Evolutionary conservation across 2,797 vertebrate species (phyloP), one percentile per base, ranked within the genome.

Genomic region (Menidia menidia): DNA sequence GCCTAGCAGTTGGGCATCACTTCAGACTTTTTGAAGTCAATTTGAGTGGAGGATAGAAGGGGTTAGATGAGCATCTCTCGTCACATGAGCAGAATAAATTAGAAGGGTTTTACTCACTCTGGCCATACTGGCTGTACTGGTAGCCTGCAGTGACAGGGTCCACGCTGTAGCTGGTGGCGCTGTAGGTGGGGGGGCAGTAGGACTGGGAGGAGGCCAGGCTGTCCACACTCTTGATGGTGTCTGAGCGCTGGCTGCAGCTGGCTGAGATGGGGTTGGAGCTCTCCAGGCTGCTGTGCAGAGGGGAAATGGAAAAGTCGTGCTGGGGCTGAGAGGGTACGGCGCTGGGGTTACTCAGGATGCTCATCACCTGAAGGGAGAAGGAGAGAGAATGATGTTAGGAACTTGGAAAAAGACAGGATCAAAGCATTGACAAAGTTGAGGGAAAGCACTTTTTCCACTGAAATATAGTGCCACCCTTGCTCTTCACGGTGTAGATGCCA

Each of bases 301-400:
- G 97, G 57, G 98, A 99, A 92, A 99, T 97, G 91, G 97, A 98
- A 92, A 98, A 99, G 87, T 99, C 97, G 31, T 97, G 95, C 93
- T 98, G 97, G 2, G 96, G 84, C 93, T 98, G 97, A 0, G 97
- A 95, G 0, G 96, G 91, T 64, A 98, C 96, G 0, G 93, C 96
- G 0, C 95, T 94, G 75, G 96, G 96, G 88, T 96, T 99, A 88
- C 96, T 97, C 89, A 99, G 92, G 83, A 99, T 98, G 80, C 97
- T 98, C 97, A 99, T 98, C 87, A 98, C 97, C 97, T 99, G 93
- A 57, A n/a, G 93, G 92, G 68, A 13, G 87, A 0, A 31, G 11
- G 41, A 64, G 48, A 76, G 68, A 25, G 57, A 78, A 83, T 81
- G 90, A 82, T 82, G 84, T 88, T 82, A 84, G 75, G 85, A 77